Conservation (phyloP, 2,113 vertebrate genomes). For the Arizona elegans region DNA sequence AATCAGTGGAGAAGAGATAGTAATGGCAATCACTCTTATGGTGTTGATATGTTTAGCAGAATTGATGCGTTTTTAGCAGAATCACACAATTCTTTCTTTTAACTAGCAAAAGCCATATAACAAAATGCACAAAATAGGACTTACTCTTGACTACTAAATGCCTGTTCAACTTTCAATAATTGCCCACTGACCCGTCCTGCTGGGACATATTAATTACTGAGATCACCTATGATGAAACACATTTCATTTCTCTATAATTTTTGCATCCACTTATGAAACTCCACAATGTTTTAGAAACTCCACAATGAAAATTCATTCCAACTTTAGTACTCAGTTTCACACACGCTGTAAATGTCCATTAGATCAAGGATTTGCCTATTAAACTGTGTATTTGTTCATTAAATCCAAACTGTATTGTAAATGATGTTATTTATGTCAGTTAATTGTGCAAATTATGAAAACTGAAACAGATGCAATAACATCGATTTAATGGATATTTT, state of each 20-base stretch:
- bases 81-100: slow-evolving; percentile 17
- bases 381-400: not conserved
- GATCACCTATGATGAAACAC: not conserved
- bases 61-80: not conserved
- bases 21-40: slow-evolving; percentile 1
- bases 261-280: not conserved
- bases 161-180: not conserved
- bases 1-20: slow-evolving; percentile 21
- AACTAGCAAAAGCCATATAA: not conserved
- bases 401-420: not conserved
- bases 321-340: not conserved
- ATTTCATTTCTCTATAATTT: not conserved
- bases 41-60: slow-evolving; percentile 1
- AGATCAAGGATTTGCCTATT: not conserved
- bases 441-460: not conserved
- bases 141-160: not conserved
- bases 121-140: slow-evolving; percentile 13
- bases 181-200: slow-evolving; percentile 2
- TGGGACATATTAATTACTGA: slow-evolving; percentile 33
- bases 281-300: not conserved
- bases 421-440: not conserved
- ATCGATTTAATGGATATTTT: not conserved
- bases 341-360: not conserved
- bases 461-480: not conserved
- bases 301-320: not conserved